phyloP scores from a whole-genome alignment of 2,888 invertebrate species.

The Diabrotica balteata region DNA sequence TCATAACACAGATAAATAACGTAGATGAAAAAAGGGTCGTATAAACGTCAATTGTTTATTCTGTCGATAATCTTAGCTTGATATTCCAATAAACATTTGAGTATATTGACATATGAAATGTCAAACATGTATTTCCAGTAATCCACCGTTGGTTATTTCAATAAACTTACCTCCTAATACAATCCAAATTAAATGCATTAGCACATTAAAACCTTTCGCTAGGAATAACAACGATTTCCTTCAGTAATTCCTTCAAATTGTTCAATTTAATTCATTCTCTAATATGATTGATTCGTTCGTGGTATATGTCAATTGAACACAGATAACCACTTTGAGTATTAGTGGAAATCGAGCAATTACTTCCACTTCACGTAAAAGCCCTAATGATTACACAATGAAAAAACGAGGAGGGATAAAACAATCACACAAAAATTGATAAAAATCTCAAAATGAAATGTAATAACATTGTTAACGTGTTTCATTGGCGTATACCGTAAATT shows the following conservation, averaged over 20 bases:
- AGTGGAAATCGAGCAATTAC: constrained; percentile 15
- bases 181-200: no score
- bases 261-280: constrained; percentile 25
- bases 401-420: constrained; percentile 4
- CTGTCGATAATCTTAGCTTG: no score
- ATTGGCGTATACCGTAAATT: no score
- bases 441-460: constrained; percentile 5
- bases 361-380: not conserved
- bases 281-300: constrained; percentile 33
- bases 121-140: no score
- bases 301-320: constrained; percentile 23
- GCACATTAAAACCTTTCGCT: no score
- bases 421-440: constrained; percentile 2
- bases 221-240: constrained; percentile 2
- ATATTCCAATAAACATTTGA: not conserved
- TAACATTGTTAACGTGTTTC: not conserved
- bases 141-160: no score
- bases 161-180: no score
- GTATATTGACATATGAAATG: no score
- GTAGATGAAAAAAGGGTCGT: no score
- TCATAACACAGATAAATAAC: no score
- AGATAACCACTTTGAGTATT: constrained; percentile 25
- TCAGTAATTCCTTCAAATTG: constrained; percentile 11
- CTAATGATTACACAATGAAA: not conserved
- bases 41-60: no score